phyloP scores from a whole-genome alignment of 2,888 invertebrate genomes.

The Brenthis daphne region DNA sequence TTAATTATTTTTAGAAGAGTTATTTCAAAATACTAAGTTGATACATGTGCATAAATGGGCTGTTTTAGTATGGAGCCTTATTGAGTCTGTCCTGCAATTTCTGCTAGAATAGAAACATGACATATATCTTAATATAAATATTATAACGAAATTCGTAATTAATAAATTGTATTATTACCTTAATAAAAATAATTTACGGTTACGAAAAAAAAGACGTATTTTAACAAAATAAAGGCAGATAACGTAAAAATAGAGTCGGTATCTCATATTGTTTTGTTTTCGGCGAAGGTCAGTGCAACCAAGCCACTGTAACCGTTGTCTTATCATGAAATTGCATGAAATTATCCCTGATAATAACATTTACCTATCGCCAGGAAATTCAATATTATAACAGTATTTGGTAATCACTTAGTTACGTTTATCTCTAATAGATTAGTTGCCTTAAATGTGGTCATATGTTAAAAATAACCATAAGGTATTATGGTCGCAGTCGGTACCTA shows the following conservation, averaged over 20 bases:
- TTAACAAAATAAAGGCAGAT: slow-evolving; percentile 7
- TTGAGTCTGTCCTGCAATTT: no score
- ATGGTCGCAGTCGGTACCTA: not conserved
- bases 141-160: not conserved
- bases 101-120: no score
- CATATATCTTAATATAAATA: not conserved
- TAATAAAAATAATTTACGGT: not conserved
- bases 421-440: slow-evolving; percentile 31
- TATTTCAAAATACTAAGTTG: no score
- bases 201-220: slow-evolving; percentile 12
- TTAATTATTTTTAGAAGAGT: no score
- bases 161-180: not conserved
- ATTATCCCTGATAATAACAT: slow-evolving; percentile 58
- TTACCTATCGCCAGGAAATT: slow-evolving; percentile 54
- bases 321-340: slow-evolving; percentile 60
- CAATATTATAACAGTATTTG: slow-evolving; percentile 42
- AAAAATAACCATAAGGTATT: slow-evolving; percentile 18
- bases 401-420: slow-evolving; percentile 36
- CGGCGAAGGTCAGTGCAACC: slow-evolving; percentile 54
- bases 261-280: slow-evolving; percentile 35
- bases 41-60: no score
- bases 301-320: slow-evolving; percentile 52
- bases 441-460: slow-evolving; percentile 2
- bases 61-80: no score
- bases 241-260: slow-evolving; percentile 1